Base-by-base conservation (phyloP, 2,888 invertebrate species). In the Hylaea fasciaria region DNA sequence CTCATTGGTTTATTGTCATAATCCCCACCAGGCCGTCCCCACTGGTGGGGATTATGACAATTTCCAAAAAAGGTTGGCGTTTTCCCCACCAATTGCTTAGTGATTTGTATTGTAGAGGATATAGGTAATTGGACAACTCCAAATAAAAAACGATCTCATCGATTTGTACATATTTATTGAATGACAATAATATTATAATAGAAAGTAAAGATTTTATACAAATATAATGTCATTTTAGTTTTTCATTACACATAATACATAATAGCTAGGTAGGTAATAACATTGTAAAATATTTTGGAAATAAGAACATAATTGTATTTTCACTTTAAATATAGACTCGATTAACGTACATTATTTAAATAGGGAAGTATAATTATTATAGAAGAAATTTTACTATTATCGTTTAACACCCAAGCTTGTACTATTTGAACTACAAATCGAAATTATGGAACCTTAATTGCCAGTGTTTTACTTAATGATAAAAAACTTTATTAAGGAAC, bases 121-220 rank as follows among this genome's bases (percentile, higher is more conserved):
- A n/a, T n/a, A n/a, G n/a, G n/a, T n/a, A n/a, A n/a, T n/a, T n/a
- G n/a, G n/a, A n/a, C n/a, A n/a, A n/a, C n/a, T n/a, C n/a, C n/a
- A n/a, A n/a, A n/a, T n/a, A n/a, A 88, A 89, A 87, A 86, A 89
- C 83, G 87, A 84, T 86, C 80, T 87, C 72, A 78, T 88, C 78
- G 78, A 78, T 91, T 90, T 90, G 89, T 91, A 91, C 90, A 90
- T 87, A 89, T 83, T 83, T 83, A 88, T 88, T 83, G 83, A 84
- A 83, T 84, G 87, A 87, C 83, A 87, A 85, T 86, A 80, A 84
- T 78, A n/a, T n/a, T n/a, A 68, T 80, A 85, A 86, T 86, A 86
- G 85, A 88, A 89, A 88, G 86, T 87, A 88, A 88, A 86, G 83
- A 84, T 86, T 89, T 88, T 86, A 87, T 89, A 90, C 86, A 91